Percentiles rank a stretch among this genome's conserved stretches.
These are phyloP conservation scores for Chrysolina oricalcia DNA, from an alignment of 2,888 invertebrate genomes.

Conservation along the genomic window DNA sequence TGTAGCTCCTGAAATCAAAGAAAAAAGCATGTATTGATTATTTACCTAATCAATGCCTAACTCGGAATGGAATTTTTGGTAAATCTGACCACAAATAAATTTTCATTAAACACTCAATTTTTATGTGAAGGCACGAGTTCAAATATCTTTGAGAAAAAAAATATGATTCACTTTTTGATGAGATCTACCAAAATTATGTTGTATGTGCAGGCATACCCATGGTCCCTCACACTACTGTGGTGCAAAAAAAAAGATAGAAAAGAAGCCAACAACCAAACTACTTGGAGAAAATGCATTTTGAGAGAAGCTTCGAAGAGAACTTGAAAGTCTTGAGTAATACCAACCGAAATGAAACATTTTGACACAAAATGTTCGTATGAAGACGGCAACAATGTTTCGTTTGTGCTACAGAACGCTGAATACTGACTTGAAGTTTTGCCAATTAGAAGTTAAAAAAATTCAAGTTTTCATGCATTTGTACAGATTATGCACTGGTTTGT, in stretches of 20 bases:
- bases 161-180: background rate
- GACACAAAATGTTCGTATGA: background rate
- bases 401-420: background rate
- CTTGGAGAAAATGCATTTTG: conserved; percentile 14
- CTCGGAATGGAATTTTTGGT: background rate
- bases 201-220: conserved; percentile 3
- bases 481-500: background rate
- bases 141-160: background rate
- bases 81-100: background rate
- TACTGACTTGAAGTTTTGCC: background rate
- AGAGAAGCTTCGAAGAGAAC: conserved; percentile 23
- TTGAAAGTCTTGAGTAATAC: conserved; percentile 46
- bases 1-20: conserved; percentile 83
- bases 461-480: background rate
- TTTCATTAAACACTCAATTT: background rate
- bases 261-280: conserved; percentile 8
- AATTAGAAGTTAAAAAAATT: conserved; percentile 11
- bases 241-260: conserved; percentile 13
- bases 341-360: conserved; percentile 22
- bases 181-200: background rate
- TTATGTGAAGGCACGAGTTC: background rate
- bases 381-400: background rate
- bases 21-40: conserved; percentile 33
- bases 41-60: background rate
- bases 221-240: conserved; percentile 12